Evolutionary conservation across 2,797 vertebrate genomes (phyloP).

Genomic region (Moxostoma hubbsi): DNA sequence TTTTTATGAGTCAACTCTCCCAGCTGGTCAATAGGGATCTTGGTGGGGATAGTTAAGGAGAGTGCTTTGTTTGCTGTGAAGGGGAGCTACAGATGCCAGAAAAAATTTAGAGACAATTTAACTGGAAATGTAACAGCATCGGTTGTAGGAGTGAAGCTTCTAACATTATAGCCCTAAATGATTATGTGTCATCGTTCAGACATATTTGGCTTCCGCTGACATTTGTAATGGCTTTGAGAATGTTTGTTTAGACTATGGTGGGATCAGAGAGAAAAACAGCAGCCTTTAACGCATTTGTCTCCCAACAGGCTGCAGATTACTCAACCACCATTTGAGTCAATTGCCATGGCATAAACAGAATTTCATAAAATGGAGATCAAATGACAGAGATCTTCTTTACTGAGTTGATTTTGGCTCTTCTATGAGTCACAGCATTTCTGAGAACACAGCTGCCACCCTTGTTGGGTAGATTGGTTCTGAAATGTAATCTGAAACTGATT

Average conservation of each 20-base stretch:
- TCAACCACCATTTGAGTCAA: slow-evolving; percentile 69
- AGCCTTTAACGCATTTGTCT: slow-evolving; percentile 23
- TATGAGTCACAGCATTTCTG: slow-evolving; percentile 1
- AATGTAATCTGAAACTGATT: no score
- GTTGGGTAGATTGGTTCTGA: no score
- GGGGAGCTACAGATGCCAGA: no score
- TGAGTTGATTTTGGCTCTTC: slow-evolving; percentile 27
- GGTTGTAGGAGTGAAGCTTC: slow-evolving; percentile 37
- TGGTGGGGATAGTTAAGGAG: no score
- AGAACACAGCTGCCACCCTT: slow-evolving; percentile 4
- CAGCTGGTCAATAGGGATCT: neutral
- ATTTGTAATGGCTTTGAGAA: slow-evolving; percentile 69
- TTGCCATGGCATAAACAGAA: slow-evolving; percentile 29
- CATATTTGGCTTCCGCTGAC: slow-evolving; percentile 55
- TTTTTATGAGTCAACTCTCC: slow-evolving; percentile 27
- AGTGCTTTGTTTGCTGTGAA: no score
- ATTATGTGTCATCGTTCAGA: slow-evolving; percentile 54
- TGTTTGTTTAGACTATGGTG: slow-evolving; percentile 62
- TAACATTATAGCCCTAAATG: slow-evolving; percentile 59
- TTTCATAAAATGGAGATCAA: slow-evolving; percentile 48
- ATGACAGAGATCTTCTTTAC: slow-evolving; percentile 23
- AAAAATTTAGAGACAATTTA: no score
- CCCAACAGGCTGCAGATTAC: slow-evolving; percentile 54
- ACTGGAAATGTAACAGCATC: slow-evolving; percentile 54
- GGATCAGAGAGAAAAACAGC: slow-evolving; percentile 47